Evolutionary conservation across 2,797 vertebrate genomes (phyloP), one percentile per base, ranked within the genome.

Genomic region (Threskiornis aethiopicus): DNA sequence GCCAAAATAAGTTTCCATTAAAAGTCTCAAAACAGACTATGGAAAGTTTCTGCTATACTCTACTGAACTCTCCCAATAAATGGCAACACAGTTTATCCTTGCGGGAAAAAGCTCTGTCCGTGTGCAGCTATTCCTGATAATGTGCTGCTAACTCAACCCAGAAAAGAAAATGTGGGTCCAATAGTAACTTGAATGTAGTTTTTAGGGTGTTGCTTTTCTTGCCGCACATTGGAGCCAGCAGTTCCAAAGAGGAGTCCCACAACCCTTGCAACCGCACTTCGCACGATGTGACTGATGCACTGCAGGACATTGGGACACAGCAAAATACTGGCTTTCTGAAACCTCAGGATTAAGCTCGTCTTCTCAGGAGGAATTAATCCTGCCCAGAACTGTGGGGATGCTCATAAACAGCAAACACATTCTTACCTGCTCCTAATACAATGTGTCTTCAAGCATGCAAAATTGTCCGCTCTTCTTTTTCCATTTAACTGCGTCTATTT

Each of bases 1-100:
- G 90, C 73, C 90, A 92, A 89, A 94, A 21, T 31, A 64, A 67
- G 64, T 87, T 95, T 95, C 87, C 75, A 88, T 77, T 90, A 46
- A 64, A 93, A 82, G 69, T 26, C 72, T 91, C 70, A 13, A 67
- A 85, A 85, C 11, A 31, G 62, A 24, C 81, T 20, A 62, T 11
- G 52, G 91, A 92, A 90, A 82, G n/a, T 80, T 88, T 90, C 65
- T 92, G 87, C 65, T 72, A 8, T 11, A 22, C 25, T 85, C 54
- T 57, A 20, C n/a, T 59, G 61, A 87, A 39, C n/a, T 86, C 24
- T 85, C 72, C 28, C 73, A 79, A 26, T 29, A 82, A 93, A 88
- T 11, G 41, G 51, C 54, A 88, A 75, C 29, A 16, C 17, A 44
- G 59, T 61, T 92, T 54, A 86, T 51, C 41, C 44, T 49, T 29